Base-by-base conservation (phyloP, 2,797 vertebrate genomes). In the Gymnodraco acuticeps region DNA sequence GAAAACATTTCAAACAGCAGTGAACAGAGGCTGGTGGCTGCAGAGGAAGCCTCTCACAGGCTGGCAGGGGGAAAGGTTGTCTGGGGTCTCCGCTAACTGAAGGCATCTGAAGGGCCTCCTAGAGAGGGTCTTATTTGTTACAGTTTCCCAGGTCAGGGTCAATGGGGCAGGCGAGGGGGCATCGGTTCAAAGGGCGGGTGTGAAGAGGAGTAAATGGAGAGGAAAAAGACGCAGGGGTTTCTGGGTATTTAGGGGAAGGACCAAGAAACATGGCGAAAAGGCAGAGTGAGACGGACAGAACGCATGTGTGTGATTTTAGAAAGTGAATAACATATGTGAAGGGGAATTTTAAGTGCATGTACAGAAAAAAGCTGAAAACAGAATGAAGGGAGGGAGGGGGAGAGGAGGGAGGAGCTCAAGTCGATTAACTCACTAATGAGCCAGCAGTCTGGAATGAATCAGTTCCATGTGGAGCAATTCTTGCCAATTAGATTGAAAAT, bases 361-460 rank as follows among this genome's bases (percentile, higher is more conserved):
- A 51, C 6, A 67, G 7, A 10, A 64, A 62, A 75, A 33, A 33
- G 5, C 33, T 8, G 68, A 72, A 77, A 43, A 43, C 8, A 66
- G 23, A 62, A 42, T 52, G n/a, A 17, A 55, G 46, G 66, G 63
- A 54, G 42, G 68, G 64, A 14, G 20, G 70, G 64, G 63, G 73
- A 27, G 61, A 67, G 60, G 78, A 33, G 31, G 5, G 23, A 31
- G 63, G 69, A 62, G 78, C 52, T 61, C 86, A 70, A 84, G 93
- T 93, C 88, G 87, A 95, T 96, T 95, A 95, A 90, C 87, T 89
- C 83, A 76, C 90, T 95, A 95, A 96, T 95, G 93, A 95, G 92
- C 91, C 87, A 89, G 91, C 89, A 88, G 90, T 94, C 94, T 94
- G 93, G 92, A 93, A 95, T 95, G 92, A 95, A 95, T 95, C 88